A percentile compares a stretch with the other conserved stretches of the same genome.
These are phyloP conservation scores for Oligia fasciuncula DNA, from an alignment of 2,888 invertebrate genomes.

Conservation along the genomic window DNA sequence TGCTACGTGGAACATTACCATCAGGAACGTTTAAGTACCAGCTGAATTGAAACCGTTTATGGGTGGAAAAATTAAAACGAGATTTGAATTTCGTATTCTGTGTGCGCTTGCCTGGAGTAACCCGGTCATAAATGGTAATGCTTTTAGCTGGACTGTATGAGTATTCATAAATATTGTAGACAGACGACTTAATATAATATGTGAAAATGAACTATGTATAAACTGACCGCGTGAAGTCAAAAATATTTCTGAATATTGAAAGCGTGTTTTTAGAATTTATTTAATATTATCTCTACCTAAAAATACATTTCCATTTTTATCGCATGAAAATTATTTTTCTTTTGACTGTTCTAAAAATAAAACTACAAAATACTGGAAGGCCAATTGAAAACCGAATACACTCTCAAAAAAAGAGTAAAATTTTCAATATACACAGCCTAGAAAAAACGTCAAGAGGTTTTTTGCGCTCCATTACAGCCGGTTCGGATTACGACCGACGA, in stretches of 20 bases:
- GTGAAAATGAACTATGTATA: constrained; percentile 1
- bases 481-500: constrained; percentile 73
- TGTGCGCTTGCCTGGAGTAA: constrained; percentile 57
- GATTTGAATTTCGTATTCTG: constrained; percentile 70
- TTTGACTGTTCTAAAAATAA: constrained; percentile 1
- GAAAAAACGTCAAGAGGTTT: constrained; percentile 67
- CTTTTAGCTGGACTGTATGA: constrained; percentile 29
- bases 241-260: not conserved
- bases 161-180: constrained; percentile 30
- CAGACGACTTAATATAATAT: not conserved
- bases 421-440: constrained; percentile 57
- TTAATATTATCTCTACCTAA: not conserved
- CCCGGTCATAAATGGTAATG: constrained; percentile 69
- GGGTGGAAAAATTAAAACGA: constrained; percentile 72
- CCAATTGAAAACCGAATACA: constrained; percentile 8
- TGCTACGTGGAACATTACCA: constrained; percentile 71
- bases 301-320: not conserved
- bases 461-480: constrained; percentile 75
- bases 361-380: constrained; percentile 1
- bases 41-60: constrained; percentile 76
- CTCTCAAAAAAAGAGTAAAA: constrained; percentile 52
- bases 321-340: not conserved
- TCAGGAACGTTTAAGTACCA: constrained; percentile 68
- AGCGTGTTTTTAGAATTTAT: not conserved
- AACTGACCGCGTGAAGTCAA: not conserved